Evolutionary conservation across 2,888 invertebrate genomes (phyloP), one percentile per base, ranked within the genome.

Genomic region (Mylabris sibirica): DNA sequence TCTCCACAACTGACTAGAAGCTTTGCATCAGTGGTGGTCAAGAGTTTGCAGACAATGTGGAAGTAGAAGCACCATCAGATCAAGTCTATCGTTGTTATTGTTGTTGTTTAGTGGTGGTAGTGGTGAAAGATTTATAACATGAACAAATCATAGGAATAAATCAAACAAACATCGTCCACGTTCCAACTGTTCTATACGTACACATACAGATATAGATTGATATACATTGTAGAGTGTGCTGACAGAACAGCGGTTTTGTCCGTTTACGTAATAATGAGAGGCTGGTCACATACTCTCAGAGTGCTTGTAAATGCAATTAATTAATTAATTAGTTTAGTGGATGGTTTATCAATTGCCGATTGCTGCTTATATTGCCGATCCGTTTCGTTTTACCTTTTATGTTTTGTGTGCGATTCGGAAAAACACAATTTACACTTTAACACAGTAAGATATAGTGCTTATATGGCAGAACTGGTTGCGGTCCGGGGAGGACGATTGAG

Each of bases 391-490:
- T 78, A 69, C 82, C 82, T 80, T 82, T 77, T 82, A 81, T 77
- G 82, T 80, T 78, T 76, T 67, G 65, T 65, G 71, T 76, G 49
- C 49, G 20, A 9, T 20, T 49, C 49, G 49, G 80, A 83, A 83
- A 83, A 83, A 82, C 82, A 75, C 75, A 76, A 83, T 84, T 84
- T 84, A 84, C 83, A 84, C 84, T 84, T 84, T 81, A 79, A 78
- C 73, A 79, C 80, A 79, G 79, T 81, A 80, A 80, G 79, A 76
- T 73, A 77, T 72, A 66, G 67, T 68, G 73, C 82, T 69, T 80
- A 82, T 81, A 83, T 74, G 82, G 49, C 14, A 49, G 83, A 77
- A 77, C 73, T 76, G 80, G 79, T 78, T 75, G 73, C 73, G 65
- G 72, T 72, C 72, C 69, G 73, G 67, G 71, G 70, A 64, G 74